phyloP scores from a whole-genome alignment of 2,888 invertebrate species.

The Neoitamus cyanurus region DNA sequence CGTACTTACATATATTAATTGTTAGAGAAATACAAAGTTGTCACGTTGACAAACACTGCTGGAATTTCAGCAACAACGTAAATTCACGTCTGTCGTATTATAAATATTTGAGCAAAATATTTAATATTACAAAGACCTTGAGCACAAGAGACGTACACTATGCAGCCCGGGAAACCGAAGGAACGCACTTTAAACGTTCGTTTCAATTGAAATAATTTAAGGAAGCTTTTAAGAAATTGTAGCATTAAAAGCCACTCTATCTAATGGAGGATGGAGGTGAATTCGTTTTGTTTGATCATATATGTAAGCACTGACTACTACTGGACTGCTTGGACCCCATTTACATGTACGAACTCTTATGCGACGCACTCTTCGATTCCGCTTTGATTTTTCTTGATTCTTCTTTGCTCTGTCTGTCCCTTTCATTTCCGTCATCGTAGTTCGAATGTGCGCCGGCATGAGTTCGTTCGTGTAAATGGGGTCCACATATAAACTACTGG shows the following conservation, averaged over 20 bases:
- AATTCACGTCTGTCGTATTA: neutral
- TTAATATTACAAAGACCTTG: neutral
- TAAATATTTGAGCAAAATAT: neutral
- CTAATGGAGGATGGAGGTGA: neutral
- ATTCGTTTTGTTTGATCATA: neutral
- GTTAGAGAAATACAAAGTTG: too few relatives aligned
- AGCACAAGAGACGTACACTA: neutral
- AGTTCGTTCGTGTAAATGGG: too few relatives aligned
- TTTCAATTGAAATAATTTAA: neutral
- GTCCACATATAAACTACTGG: too few relatives aligned
- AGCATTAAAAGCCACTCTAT: neutral
- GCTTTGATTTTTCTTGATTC: too few relatives aligned
- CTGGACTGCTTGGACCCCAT: too few relatives aligned
- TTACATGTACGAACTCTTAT: too few relatives aligned
- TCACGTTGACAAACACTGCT: neutral
- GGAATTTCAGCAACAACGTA: neutral
- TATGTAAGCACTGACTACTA: too few relatives aligned
- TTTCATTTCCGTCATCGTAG: too few relatives aligned
- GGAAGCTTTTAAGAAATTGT: neutral
- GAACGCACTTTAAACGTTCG: neutral
- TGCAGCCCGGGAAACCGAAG: neutral
- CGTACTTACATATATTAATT: neutral
- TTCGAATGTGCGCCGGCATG: too few relatives aligned
- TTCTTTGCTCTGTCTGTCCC: too few relatives aligned
- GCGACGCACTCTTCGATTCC: too few relatives aligned